A percentile compares a stretch with the other conserved stretches of the same genome.
Conservation (phyloP, 2,888 invertebrate species). For the Colostygia pectinataria region DNA sequence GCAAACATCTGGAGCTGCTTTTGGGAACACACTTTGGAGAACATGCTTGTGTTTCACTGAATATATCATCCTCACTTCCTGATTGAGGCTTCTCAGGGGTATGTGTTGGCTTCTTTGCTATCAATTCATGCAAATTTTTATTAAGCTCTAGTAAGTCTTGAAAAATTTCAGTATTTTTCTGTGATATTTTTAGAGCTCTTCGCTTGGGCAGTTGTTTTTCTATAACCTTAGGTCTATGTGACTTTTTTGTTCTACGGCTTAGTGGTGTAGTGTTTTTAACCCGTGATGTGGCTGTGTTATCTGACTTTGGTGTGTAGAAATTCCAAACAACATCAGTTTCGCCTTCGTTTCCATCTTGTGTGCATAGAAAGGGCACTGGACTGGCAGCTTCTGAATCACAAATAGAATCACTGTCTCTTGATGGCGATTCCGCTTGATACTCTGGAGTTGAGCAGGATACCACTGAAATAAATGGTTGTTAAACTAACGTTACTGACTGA, state of each 20-base stretch:
- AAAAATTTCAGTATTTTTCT: conserved; percentile 65
- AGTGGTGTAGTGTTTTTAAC: conserved; percentile 68
- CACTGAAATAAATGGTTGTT: no score
- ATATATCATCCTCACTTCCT: conserved; percentile 70
- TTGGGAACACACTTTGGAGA: conserved; percentile 64
- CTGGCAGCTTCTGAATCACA: conserved; percentile 71
- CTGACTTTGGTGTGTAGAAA: conserved; percentile 76
- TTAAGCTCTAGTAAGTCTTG: conserved; percentile 74
- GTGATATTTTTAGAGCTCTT: conserved; percentile 51
- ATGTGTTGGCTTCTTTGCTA: conserved; percentile 49
- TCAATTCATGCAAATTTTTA: conserved; percentile 67
- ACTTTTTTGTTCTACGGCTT: conserved; percentile 60
- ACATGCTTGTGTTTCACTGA: conserved; percentile 59
- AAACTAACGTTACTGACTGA: no score
- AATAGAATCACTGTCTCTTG: conserved; percentile 71
- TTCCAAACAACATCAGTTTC: conserved; percentile 79
- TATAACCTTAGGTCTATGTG: conserved; percentile 51
- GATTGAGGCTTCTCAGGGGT: conserved; percentile 50
- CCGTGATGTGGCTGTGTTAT: conserved; percentile 47
- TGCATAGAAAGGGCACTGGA: conserved; percentile 76
- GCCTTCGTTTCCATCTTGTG: conserved; percentile 77
- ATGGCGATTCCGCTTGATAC: conserved; percentile 63
- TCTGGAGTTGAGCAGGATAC: conserved; percentile 73
- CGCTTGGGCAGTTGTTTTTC: conserved; percentile 63
- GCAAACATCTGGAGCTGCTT: conserved; percentile 57